These are phyloP conservation scores for Nymphalis io DNA, from an alignment of 1,140 invertebrate species.

Conservation along the genomic window DNA sequence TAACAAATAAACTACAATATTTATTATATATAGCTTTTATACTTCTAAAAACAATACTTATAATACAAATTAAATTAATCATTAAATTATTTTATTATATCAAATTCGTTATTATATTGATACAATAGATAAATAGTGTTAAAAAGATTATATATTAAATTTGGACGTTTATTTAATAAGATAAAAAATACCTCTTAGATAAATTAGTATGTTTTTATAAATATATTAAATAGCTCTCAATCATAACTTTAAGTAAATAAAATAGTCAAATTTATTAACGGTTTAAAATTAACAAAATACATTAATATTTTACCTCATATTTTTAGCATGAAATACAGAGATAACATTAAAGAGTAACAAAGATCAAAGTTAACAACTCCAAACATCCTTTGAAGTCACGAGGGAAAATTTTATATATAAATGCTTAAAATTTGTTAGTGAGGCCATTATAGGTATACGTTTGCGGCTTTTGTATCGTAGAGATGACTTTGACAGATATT, in stretches of 20 bases:
- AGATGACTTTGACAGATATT: constrained; percentile 28
- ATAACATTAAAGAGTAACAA: constrained; percentile 34
- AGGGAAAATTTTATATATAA: constrained; percentile 38
- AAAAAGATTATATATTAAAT: too few species aligned
- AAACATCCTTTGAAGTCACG: constrained; percentile 44
- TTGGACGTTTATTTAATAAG: too few species aligned
- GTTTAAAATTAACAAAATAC: not conserved
- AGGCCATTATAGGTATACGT: constrained; percentile 25
- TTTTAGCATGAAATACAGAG: constrained; percentile 26
- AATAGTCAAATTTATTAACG: not conserved
- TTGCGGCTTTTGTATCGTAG: constrained; percentile 12
- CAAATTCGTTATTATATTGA: too few species aligned
- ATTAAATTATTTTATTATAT: too few species aligned
- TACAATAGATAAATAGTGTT: too few species aligned
- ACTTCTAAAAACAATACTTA: too few species aligned
- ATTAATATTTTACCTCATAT: constrained; percentile 7
- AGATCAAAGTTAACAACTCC: constrained; percentile 49
- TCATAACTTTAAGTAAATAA: not conserved
- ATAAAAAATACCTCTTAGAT: too few species aligned
- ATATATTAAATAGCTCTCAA: too few species aligned
- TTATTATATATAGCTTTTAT: too few species aligned
- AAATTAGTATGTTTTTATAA: too few species aligned
- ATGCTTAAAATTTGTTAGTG: constrained; percentile 39
- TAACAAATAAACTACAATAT: too few species aligned
- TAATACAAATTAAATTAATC: too few species aligned